Base-by-base conservation (phyloP, 53 echinoderm and acorn worm species). In the Apostichopus leukothele region DNA sequence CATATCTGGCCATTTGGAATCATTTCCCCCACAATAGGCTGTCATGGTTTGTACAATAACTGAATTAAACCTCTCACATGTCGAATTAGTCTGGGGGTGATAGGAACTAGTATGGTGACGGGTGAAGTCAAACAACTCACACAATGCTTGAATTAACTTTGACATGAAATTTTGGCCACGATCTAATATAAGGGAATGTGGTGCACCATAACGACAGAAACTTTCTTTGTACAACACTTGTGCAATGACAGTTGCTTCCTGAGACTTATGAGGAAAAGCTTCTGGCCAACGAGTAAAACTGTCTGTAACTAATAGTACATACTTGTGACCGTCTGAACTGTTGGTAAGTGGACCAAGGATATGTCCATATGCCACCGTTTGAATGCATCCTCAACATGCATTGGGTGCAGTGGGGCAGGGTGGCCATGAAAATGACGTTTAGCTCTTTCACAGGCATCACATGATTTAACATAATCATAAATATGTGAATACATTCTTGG, bases 341-440 rank as follows among this genome's bases (percentile, higher is more conserved):
- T 20, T 9, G 25, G 18, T 74, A 5, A 74, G 25, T 7, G 73
- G 74, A 6, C 74, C 74, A 7, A 74, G 25, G 25, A 23, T 23
- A 74, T 74, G 14, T 14, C 74, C 74, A 12, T 74, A 74, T 74
- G 74, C 74, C 74, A 74, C 7, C 74, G 74, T 74, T 74, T 14
- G 25, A 23, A 74, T 1, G 13, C 74, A 74, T 74, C 74, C 74
- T 74, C 74, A 74, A 74, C 25, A 1, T 20, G 74, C 74, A 74
- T 14, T 5, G 74, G 74, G 18, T 74, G 74, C 16, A 74, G 1
- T 12, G 74, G 11, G 25, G 74, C 74, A 12, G 74, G 16, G 9
- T 74, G 74, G 1, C 13, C 74, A 74, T 74, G 1, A 16, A 74
- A 74, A 74, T 14, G 9, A 5, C 74, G 9, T 25, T 74, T 74